Evolutionary conservation across 2,888 invertebrate species (phyloP), one percentile per base, ranked within the genome.

Genomic region (Lepidocyrtinus sp.): DNA sequence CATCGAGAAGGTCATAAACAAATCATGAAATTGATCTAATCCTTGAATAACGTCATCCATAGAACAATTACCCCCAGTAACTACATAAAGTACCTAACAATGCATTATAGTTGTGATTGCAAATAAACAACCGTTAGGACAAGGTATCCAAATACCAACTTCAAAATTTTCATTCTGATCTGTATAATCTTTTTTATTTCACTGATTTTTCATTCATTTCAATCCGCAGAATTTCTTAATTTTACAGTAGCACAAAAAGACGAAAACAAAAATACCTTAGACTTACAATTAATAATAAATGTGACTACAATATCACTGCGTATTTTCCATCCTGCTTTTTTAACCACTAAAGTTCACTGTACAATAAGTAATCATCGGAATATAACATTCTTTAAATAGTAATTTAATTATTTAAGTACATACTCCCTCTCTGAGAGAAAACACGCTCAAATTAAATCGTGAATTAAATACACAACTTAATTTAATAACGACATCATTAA

Each of bases 291-390:
- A 26, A 70, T 70, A 27, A 27, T 22, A 1, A 71, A 70, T 73
- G 78, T 78, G 78, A 78, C 78, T 78, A 78, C 78, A 78, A 78
- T 78, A 78, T 78, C 78, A 68, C 55, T 55, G 55, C 55, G 55
- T 55, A 55, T 55, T 12, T 36, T 55, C 17, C 55, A 55, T 55
- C 5, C 55, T 55, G 36, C 5, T 55, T n/a, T n/a, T n/a, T 55
- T 55, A n/a, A 5, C 17, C 15, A 55, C 17, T n/a, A n/a, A 55
- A 12, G 2, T 55, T 55, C 55, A n/a, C 55, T 55, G 17, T 55
- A 55, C 55, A 55, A 12, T 36, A 36, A 5, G 12, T 36, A 36
- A 15, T 55, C 3, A 55, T 55, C 55, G 55, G 55, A 55, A 55
- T 55, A 55, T 55, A 55, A 55, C 55, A 36, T 36, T 55, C 17